Percentiles rank a stretch among this genome's conserved stretches.
These are phyloP conservation scores for Syrmaticus mikado DNA, from an alignment of 2,113 vertebrate genomes.

Conservation along the genomic window DNA sequence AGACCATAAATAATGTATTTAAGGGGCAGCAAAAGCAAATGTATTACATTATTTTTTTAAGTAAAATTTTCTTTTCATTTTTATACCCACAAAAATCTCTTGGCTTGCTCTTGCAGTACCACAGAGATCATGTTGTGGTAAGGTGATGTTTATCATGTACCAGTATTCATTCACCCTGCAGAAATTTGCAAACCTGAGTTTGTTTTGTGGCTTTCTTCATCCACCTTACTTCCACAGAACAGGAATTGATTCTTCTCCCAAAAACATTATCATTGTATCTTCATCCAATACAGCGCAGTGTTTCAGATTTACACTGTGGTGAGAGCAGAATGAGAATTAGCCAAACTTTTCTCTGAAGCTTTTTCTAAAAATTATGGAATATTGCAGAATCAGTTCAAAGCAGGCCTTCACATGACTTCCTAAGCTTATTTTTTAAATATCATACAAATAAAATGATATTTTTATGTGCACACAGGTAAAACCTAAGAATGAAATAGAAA, in stretches of 20 bases:
- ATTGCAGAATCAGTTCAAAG: neutral
- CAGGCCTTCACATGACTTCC: neutral
- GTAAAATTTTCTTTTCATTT: neutral
- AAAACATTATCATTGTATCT: fast-evolving
- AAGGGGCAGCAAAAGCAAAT: neutral
- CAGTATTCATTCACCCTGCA: neutral
- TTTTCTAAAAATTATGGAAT: neutral
- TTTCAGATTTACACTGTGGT: neutral
- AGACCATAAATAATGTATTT: neutral
- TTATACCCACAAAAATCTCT: neutral
- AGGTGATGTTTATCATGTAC: neutral
- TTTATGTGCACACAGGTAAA: neutral
- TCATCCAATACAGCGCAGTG: neutral
- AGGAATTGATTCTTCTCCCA: neutral
- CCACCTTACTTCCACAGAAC: neutral
- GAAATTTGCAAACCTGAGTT: neutral
- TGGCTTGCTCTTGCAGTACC: neutral
- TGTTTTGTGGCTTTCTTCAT: neutral
- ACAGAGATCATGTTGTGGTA: neutral
- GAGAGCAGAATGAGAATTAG: neutral
- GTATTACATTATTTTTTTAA: neutral
- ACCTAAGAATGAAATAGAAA: neutral
- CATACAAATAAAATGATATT: fast-evolving
- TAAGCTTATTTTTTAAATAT: neutral
- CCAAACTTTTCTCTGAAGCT: neutral